A percentile compares a stretch with the other conserved stretches of the same genome.
Conservation (phyloP, 2,113 vertebrate genomes). For the Natator depressus region DNA sequence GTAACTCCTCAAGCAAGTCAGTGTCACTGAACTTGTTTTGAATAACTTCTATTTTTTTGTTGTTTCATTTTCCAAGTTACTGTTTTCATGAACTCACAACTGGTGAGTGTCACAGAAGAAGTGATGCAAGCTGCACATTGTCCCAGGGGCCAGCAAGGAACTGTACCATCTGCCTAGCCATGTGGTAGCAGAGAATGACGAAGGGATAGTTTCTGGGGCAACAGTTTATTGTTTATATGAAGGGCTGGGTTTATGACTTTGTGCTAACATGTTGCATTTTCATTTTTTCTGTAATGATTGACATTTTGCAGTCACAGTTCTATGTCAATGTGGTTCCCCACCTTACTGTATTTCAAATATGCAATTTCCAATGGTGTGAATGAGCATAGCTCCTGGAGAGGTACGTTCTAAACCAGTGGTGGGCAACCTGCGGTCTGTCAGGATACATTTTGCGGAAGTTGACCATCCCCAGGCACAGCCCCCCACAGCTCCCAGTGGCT, state of each 20-base stretch:
- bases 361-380: neutral
- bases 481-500: too few species aligned
- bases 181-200: neutral
- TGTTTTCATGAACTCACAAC: slow-evolving; percentile 8
- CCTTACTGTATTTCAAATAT: neutral
- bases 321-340: neutral
- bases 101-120: neutral
- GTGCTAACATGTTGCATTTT: neutral
- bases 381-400: neutral
- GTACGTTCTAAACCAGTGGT: neutral
- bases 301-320: rapidly evolving
- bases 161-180: neutral
- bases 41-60: neutral
- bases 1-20: neutral
- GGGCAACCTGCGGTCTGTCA: too few species aligned
- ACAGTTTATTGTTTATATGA: neutral
- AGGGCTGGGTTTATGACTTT: neutral
- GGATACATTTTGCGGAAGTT: too few species aligned
- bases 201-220: neutral
- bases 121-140: neutral
- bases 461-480: too few species aligned
- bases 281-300: neutral
- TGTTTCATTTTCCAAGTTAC: neutral
- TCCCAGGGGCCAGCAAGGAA: neutral
- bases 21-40: neutral